Conservation (phyloP, 2,797 vertebrate species). For the Bradypus variegatus region DNA sequence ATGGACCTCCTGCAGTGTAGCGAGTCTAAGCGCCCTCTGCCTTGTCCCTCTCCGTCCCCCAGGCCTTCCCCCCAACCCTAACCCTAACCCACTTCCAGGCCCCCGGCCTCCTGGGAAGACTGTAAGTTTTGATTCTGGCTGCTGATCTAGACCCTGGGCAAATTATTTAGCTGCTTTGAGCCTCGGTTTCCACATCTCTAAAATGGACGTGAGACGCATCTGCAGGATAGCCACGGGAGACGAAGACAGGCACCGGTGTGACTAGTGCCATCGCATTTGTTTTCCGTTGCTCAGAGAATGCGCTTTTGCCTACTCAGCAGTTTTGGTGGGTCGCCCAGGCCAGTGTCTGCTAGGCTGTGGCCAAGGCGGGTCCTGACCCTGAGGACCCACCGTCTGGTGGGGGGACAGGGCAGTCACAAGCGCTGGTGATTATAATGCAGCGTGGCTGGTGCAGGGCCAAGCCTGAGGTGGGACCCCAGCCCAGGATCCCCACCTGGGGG, state of each 20-base stretch:
- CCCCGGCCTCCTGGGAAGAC: neutral
- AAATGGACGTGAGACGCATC: neutral
- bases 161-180: neutral
- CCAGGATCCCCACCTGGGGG: neutral
- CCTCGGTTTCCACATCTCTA: neutral
- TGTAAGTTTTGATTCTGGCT: neutral
- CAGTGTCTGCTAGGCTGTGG: neutral
- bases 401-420: neutral
- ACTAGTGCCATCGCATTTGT: accelerated
- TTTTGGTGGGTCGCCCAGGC: accelerated
- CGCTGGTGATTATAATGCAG: neutral
- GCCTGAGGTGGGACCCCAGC: neutral
- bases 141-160: neutral
- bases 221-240: neutral
- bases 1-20: neutral
- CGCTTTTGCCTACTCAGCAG: accelerated
- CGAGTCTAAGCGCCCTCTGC: neutral
- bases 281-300: neutral
- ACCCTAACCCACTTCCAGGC: neutral
- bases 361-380: neutral
- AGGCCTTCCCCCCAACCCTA: accelerated
- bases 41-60: neutral
- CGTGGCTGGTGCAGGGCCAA: neutral
- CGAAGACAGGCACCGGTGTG: neutral
- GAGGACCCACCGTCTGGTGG: neutral